These are phyloP conservation scores for Lamellibrachia luymesi DNA, from an alignment of 1,140 invertebrate species.

Conservation along the genomic window DNA sequence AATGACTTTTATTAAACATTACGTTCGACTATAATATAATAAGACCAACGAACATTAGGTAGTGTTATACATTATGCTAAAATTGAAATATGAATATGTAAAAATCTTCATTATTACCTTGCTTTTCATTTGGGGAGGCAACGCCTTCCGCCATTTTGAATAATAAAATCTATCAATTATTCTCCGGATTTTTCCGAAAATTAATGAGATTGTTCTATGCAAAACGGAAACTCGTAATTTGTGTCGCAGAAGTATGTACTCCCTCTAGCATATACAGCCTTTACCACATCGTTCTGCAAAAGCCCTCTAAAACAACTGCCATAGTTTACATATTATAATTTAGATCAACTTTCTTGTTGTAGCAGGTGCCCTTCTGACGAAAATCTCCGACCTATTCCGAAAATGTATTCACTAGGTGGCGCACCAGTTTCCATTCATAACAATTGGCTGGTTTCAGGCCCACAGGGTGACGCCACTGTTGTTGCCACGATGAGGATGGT, in stretches of 20 bases:
- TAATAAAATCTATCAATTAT: slow-evolving; percentile 33
- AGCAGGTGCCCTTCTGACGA: background rate
- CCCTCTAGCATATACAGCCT: background rate
- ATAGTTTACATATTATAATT: background rate
- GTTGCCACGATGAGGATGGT: background rate
- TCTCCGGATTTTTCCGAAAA: slow-evolving; percentile 28
- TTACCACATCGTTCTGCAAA: background rate
- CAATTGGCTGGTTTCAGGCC: background rate
- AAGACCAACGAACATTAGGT: background rate
- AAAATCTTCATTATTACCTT: slow-evolving; percentile 35
- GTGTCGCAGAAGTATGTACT: background rate
- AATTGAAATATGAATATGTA: slow-evolving; percentile 36
- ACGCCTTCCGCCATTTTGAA: slow-evolving; percentile 35
- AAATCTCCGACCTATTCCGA: background rate
- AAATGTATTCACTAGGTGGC: background rate
- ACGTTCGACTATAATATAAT: background rate
- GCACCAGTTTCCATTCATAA: background rate
- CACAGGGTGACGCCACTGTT: background rate
- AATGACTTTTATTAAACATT: background rate
- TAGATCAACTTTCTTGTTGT: background rate
- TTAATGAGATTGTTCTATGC: slow-evolving; percentile 26
- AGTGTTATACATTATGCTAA: slow-evolving; percentile 33
- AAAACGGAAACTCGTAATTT: slow-evolving; percentile 10
- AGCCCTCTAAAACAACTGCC: background rate
- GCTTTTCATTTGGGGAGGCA: slow-evolving; percentile 31